A percentile compares a stretch with the other conserved stretches of the same genome.
phyloP scores from a whole-genome alignment of 2,888 invertebrate species.

The Schrankia costaestrigalis region DNA sequence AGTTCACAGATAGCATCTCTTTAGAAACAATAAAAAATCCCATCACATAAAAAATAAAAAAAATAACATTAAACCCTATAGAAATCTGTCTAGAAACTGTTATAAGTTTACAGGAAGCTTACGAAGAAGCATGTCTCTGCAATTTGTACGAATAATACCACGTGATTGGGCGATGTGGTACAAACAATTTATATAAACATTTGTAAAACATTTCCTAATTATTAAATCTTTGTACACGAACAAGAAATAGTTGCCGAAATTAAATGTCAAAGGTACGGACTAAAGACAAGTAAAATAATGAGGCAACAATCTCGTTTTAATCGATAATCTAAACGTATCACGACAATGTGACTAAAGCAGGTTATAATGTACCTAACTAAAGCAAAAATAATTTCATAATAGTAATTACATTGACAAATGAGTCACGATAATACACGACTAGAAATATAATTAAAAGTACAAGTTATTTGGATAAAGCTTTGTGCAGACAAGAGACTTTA shows the following conservation, averaged over 20 bases:
- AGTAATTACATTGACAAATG: slow-evolving; percentile 35
- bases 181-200: background rate
- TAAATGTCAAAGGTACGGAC: background rate
- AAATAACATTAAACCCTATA: too few relatives aligned
- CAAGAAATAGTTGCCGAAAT: background rate
- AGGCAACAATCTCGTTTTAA: slow-evolving; percentile 29
- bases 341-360: slow-evolving; percentile 44
- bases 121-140: too few relatives aligned
- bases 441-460: too few relatives aligned
- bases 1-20: too few relatives aligned
- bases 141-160: too few relatives aligned
- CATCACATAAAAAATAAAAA: too few relatives aligned
- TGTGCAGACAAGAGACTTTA: too few relatives aligned
- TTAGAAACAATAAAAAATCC: too few relatives aligned
- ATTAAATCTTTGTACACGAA: background rate
- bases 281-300: slow-evolving; percentile 24
- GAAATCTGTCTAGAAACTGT: too few relatives aligned
- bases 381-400: slow-evolving; percentile 38
- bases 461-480: too few relatives aligned
- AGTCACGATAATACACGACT: slow-evolving; percentile 18
- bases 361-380: slow-evolving; percentile 31
- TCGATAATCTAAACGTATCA: slow-evolving; percentile 44
- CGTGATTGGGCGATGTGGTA: too few relatives aligned
- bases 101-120: too few relatives aligned
- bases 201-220: background rate